phyloP scores from a whole-genome alignment of 35 echinoderm and acorn worm species.

The Apostichopus californicus region DNA sequence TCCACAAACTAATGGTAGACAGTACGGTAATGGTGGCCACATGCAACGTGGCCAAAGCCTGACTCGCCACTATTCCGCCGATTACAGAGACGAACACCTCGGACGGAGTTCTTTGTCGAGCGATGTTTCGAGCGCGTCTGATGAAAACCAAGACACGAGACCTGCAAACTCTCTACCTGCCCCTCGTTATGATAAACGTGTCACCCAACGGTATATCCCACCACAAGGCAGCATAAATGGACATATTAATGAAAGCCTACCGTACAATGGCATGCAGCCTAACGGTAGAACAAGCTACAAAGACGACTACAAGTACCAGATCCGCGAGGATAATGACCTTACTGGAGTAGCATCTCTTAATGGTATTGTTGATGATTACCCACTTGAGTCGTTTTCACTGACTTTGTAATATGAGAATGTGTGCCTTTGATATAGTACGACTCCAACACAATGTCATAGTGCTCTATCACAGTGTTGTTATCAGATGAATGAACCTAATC shows the following conservation, averaged over 20 bases:
- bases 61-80: background rate
- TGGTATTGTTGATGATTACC: background rate
- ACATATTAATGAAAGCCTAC: background rate
- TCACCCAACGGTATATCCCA: background rate
- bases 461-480: too few species aligned
- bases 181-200: background rate
- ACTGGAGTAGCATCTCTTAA: background rate
- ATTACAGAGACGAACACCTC: background rate
- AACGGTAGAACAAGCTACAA: background rate
- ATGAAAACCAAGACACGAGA: background rate
- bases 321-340: background rate
- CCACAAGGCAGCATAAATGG: background rate
- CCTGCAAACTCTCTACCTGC: background rate
- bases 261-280: constrained; percentile 5
- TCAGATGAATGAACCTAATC: too few species aligned
- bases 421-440: background rate
- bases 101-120: constrained; percentile 19
- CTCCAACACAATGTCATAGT: too few species aligned
- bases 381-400: constrained; percentile 23
- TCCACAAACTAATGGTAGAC: background rate
- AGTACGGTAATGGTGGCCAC: background rate
- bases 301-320: background rate
- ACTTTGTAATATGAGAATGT: background rate
- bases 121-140: constrained; percentile 35
- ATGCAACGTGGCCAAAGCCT: background rate